Evolutionary conservation across 1,140 invertebrate species (phyloP).

Genomic region (Pectinophora gossypiella): DNA sequence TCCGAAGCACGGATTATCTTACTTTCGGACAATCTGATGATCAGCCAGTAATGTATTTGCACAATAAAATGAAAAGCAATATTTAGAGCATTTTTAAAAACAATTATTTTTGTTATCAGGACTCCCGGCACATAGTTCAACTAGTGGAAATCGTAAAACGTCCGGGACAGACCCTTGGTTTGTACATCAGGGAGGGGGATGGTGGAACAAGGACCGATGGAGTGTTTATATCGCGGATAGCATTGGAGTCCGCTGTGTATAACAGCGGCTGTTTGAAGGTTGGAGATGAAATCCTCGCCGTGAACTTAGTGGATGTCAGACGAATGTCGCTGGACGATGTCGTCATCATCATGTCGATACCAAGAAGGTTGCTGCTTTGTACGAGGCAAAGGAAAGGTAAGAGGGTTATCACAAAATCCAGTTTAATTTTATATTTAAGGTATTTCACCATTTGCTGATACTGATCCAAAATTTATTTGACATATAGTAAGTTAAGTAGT

Average conservation of each 20-base stretch:
- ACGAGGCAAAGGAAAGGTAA: constrained; percentile 86
- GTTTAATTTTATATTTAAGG: no score
- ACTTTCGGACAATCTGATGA: no score
- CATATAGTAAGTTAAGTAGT: not conserved
- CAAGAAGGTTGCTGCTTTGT: constrained; percentile 93
- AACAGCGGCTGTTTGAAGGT: constrained; percentile 97
- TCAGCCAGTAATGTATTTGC: no score
- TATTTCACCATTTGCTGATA: no score
- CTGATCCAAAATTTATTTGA: no score
- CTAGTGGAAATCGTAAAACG: constrained; percentile 99
- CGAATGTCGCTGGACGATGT: constrained; percentile 99
- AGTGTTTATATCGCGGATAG: constrained; percentile 98
- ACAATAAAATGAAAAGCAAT: no score
- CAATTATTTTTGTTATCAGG: constrained; percentile 78
- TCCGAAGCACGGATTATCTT: no score
- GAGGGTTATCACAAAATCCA: no score
- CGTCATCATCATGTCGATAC: constrained; percentile 99
- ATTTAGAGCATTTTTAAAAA: no score
- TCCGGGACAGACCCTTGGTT: constrained; percentile 97
- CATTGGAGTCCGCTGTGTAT: constrained; percentile 96
- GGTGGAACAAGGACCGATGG: constrained; percentile 95
- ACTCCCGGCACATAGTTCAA: constrained; percentile 89
- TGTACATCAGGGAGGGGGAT: constrained; percentile 98
- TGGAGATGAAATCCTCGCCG: constrained; percentile 98
- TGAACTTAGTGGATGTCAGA: constrained; percentile 97